Evolutionary conservation across 2,797 vertebrate species (phyloP).

Genomic region (Gambelia wislizenii): DNA sequence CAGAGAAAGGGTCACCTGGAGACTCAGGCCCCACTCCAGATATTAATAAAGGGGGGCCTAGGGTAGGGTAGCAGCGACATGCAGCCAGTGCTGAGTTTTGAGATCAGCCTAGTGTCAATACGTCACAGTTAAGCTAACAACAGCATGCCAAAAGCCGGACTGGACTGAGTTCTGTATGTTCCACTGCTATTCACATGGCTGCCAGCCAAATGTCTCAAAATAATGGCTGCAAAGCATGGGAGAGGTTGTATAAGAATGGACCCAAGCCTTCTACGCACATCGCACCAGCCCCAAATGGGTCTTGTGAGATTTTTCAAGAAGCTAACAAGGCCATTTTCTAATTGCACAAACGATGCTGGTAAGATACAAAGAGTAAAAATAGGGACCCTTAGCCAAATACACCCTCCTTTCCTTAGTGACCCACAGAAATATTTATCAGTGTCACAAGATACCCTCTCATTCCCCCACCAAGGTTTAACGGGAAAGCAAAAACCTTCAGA

Average conservation of each 20-base stretch:
- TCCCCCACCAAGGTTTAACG: conserved; percentile 20
- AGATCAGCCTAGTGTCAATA: no score
- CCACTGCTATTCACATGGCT: background rate
- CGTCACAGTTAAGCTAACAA: no score
- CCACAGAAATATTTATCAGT: conserved; percentile 44
- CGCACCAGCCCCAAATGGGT: background rate
- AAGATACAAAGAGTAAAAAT: conserved; percentile 39
- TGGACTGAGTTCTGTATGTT: background rate
- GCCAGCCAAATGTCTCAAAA: background rate
- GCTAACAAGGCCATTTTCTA: background rate
- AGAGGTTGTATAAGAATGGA: background rate
- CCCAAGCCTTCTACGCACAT: background rate
- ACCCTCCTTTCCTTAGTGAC: conserved; percentile 32
- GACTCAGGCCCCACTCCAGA: no score
- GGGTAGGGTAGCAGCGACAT: no score
- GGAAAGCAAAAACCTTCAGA: conserved; percentile 47
- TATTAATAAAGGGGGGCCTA: no score
- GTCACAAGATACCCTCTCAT: conserved; percentile 51
- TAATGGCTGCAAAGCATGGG: background rate
- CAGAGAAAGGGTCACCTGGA: no score
- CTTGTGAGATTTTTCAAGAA: background rate
- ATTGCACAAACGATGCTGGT: background rate
- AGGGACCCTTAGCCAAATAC: conserved; percentile 8
- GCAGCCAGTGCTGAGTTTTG: no score
- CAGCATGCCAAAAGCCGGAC: background rate